phyloP scores from a whole-genome alignment of 2,113 vertebrate species.

The Paratilapia polleni region DNA sequence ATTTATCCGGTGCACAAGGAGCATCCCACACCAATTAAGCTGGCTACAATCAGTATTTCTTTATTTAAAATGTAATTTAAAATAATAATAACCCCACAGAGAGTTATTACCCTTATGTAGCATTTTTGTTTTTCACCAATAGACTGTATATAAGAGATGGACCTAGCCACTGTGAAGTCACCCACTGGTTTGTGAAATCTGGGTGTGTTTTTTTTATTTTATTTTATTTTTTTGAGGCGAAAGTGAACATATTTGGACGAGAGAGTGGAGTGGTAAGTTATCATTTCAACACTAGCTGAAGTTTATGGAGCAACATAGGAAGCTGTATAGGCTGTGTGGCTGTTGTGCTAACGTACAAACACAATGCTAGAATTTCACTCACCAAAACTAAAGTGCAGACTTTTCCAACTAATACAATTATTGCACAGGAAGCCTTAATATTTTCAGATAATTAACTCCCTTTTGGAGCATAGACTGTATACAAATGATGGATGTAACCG shows the following conservation, averaged over 20 bases:
- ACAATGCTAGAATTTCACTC: background rate
- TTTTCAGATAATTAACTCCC: background rate
- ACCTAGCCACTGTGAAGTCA: background rate
- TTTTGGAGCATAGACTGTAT: background rate
- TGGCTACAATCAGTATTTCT: background rate
- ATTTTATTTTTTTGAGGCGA: background rate
- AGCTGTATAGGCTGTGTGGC: background rate
- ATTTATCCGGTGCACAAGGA: background rate
- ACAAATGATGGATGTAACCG: background rate
- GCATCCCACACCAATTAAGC: background rate
- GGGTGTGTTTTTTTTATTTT: background rate
- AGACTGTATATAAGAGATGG: background rate
- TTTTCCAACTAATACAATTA: background rate
- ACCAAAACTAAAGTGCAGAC: accelerated
- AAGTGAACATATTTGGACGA: accelerated
- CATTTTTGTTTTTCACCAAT: background rate
- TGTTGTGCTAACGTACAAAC: background rate
- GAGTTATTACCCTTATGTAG: background rate
- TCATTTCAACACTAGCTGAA: background rate
- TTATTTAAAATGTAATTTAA: background rate
- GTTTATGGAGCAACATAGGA: accelerated
- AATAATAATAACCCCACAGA: background rate
- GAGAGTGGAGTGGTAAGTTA: too few relatives aligned
- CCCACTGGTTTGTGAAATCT: background rate
- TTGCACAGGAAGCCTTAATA: background rate